A percentile compares a stretch with the other conserved stretches of the same genome.
Evolutionary conservation across 1,140 invertebrate species (phyloP).

Genomic region (Meteorus sp.): DNA sequence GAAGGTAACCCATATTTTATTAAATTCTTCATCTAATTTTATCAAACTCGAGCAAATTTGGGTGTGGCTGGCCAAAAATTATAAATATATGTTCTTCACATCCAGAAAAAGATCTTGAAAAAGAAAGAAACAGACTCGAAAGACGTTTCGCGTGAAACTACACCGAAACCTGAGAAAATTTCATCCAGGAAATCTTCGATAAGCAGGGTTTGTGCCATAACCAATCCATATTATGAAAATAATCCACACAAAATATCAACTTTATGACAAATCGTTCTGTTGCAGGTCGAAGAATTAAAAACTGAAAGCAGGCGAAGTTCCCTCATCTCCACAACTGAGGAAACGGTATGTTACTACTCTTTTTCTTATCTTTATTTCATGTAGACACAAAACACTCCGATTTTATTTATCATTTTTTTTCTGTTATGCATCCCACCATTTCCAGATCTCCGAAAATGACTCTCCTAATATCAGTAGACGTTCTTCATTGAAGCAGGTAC

Average conservation of each 20-base stretch:
- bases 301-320: conserved; percentile 55
- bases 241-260: too few relatives aligned
- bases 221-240: too few relatives aligned
- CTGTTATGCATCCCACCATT: conserved; percentile 1
- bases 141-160: conserved; percentile 41
- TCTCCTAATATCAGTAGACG: conserved; percentile 40
- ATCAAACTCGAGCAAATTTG: too few relatives aligned
- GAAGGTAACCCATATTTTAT: conserved; percentile 38
- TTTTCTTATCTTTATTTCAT: conserved; percentile 9
- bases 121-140: conserved; percentile 46
- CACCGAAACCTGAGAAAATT: conserved; percentile 44
- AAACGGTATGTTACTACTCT: conserved; percentile 41
- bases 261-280: conserved; percentile 7
- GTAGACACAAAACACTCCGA: conserved; percentile 10
- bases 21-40: too few relatives aligned
- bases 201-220: conserved; percentile 43
- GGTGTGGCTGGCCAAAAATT: not conserved
- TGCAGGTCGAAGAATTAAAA: conserved; percentile 49
- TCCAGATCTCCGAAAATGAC: conserved; percentile 42
- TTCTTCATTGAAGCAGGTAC: conserved; percentile 48
- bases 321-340: conserved; percentile 43
- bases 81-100: not conserved
- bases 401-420: conserved; percentile 26
- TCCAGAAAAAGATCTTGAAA: conserved; percentile 34
- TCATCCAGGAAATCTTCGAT: conserved; percentile 46